Base-by-base conservation (phyloP, 2,888 invertebrate species). In the Orchesella flavescens region DNA sequence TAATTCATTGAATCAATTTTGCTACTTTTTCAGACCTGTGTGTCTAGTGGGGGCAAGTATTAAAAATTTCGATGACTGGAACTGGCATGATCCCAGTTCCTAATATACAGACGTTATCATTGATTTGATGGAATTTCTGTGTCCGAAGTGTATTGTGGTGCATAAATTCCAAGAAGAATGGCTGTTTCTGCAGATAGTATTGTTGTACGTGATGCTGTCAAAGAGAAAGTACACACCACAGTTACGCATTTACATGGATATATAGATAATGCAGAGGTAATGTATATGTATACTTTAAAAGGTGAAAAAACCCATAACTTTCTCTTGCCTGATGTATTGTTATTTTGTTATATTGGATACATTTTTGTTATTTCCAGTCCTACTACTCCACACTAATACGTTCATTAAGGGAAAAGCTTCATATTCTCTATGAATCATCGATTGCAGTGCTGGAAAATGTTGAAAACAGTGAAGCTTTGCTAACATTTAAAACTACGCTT, bases 191-290 rank as follows among this genome's bases (percentile, higher is more conserved):
- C 71, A 4, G 76, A 83, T 1, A 34, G 53, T 13, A n/a, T 77
- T 13, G 72, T 78, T 13, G 69, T 84, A 24, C 74, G 84, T 43
- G 79, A 84, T 12, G n/a, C 84, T 10, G 71, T 84, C 7, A 66
- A 74, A 10, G 84, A 75, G 19, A 81, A 76, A 21, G 72, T 84
- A 17, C 81, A 81, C n/a, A 65, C 71, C 23, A 76, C 75, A 0
- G 81, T 84, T 4, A 61, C 72, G 1, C 76, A 79, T 68, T 23
- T 84, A 21, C 71, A 73, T 44, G 68, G 21, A 19, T 84, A 76
- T 53, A 61, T 84, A 17, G 81, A 81, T 44, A 66, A 77, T 17
- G 81, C 77, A n/a, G 84, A 84, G 81, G 84, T 84, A 77, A 15
- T 53, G 53, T 53, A 46, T 2, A 4, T 68, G 44, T 12, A 15